Evolutionary conservation across 2,113 vertebrate species (phyloP).

Genomic region (Megaceryle torquata): DNA sequence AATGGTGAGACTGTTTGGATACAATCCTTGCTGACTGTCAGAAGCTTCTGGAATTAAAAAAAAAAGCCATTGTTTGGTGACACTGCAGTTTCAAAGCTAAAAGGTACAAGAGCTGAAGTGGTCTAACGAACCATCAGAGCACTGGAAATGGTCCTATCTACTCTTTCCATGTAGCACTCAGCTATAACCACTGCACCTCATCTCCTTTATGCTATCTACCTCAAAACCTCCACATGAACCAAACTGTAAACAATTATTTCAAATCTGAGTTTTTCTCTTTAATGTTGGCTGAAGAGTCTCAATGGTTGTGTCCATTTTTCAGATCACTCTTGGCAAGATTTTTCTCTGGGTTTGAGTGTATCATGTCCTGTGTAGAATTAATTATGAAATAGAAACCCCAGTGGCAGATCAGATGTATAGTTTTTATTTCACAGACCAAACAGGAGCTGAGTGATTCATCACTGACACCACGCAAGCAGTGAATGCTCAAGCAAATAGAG

Average conservation of each 20-base stretch:
- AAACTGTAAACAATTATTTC: background rate
- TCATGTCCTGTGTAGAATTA: background rate
- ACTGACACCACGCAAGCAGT: background rate
- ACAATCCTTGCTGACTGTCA: conserved; percentile 27
- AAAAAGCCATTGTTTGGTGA: conserved; percentile 9
- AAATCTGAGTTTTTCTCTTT: background rate
- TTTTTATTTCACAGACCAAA: conserved; percentile 4
- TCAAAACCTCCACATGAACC: background rate
- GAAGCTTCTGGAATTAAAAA: conserved; percentile 28
- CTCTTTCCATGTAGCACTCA: background rate
- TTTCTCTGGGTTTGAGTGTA: background rate
- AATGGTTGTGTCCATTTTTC: background rate
- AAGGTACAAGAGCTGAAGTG: background rate
- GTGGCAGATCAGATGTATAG: background rate
- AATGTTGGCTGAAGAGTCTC: background rate
- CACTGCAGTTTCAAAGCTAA: conserved; percentile 8
- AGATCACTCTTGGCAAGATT: background rate
- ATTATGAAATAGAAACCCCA: background rate
- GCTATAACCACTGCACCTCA: background rate
- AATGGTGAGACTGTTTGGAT: background rate
- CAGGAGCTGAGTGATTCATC: background rate
- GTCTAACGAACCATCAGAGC: accelerated
- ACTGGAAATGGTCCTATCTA: background rate
- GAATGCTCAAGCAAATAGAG: background rate
- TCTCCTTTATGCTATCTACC: background rate